Conservation (phyloP, 2,888 invertebrate genomes). For the Aspidapion aeneum region DNA sequence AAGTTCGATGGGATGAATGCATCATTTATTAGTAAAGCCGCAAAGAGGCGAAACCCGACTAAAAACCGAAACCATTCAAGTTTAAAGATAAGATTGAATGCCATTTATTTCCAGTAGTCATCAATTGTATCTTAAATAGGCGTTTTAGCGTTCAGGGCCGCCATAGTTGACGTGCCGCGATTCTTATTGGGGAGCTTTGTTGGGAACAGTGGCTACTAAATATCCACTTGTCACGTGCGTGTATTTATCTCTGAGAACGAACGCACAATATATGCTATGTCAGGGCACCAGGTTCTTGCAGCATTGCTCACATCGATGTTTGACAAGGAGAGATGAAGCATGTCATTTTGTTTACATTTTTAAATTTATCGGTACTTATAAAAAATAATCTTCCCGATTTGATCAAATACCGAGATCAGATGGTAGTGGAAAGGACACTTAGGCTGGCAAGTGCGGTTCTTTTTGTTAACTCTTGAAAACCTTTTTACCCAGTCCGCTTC, state of each 20-base stretch:
- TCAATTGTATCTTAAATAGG: constrained; percentile 38
- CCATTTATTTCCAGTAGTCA: constrained; percentile 34
- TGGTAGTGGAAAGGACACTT: too few relatives aligned
- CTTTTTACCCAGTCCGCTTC: too few relatives aligned
- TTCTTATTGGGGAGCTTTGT: constrained; percentile 33
- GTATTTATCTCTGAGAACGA: constrained; percentile 27
- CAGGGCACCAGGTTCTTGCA: neutral
- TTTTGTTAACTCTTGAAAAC: too few relatives aligned
- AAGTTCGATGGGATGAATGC: too few relatives aligned
- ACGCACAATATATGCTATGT: constrained; percentile 26
- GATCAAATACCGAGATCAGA: too few relatives aligned
- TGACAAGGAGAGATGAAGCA: too few relatives aligned
- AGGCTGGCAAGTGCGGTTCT: too few relatives aligned
- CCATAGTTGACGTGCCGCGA: constrained; percentile 27
- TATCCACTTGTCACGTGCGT: constrained; percentile 24
- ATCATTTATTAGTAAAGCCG: too few relatives aligned
- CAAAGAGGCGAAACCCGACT: neutral
- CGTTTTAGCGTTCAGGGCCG: constrained; percentile 26
- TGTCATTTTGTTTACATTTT: too few relatives aligned
- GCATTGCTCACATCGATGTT: too few relatives aligned
- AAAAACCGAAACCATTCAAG: constrained; percentile 28
- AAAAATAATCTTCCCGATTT: too few relatives aligned
- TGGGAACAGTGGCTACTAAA: constrained; percentile 27
- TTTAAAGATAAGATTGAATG: constrained; percentile 35
- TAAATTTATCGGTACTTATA: too few relatives aligned